Base-by-base conservation (phyloP, 2,797 vertebrate species). In the Allobates femoralis region DNA sequence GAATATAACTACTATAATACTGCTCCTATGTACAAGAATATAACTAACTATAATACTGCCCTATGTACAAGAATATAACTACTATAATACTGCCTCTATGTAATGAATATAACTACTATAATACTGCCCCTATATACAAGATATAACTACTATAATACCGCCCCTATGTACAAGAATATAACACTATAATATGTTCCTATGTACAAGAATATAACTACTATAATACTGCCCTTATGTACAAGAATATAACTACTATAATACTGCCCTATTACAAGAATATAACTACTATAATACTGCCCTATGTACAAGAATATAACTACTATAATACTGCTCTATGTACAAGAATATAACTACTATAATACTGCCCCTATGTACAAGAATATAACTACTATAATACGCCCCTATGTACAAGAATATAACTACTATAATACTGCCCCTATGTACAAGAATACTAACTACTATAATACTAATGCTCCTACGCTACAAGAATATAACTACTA, bases 401-500 rank as follows among this genome's bases (percentile, higher is more conserved):
- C 51, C 5, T 11, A 4, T 4, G 12, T 11, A 51, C 50, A 4
- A 11, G 37, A 41, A 41, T n/a, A 7, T 3, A 41, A 41, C 37
- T 41, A 3, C 37, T 7, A 41, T 3, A 7, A 3, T 41, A 3
- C 37, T 41, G 3, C 3, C 7, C 3, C 3, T 41, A 7, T 41
- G 37, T n/a, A n/a, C n/a, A n/a, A n/a, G 58, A 62, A 62, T 79
- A 71, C n/a, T 71, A 71, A 71, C 67, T 41, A 23, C 66, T 69
- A 69, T 69, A 69, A 69, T 69, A 69, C 66, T n/a, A n/a, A n/a
- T 69, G 32, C 66, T 37, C 32, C 66, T 69, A 69, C 37, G 28
- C n/a, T 69, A 71, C 67, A 71, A 41, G 67, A 71, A 71, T 71
- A 71, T 71, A 71, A 41, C 67, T 69, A 69, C 66, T 69, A 69